These are phyloP conservation scores for Iselma pallidipennis DNA, from an alignment of 2,888 invertebrate species.

Conservation along the genomic window DNA sequence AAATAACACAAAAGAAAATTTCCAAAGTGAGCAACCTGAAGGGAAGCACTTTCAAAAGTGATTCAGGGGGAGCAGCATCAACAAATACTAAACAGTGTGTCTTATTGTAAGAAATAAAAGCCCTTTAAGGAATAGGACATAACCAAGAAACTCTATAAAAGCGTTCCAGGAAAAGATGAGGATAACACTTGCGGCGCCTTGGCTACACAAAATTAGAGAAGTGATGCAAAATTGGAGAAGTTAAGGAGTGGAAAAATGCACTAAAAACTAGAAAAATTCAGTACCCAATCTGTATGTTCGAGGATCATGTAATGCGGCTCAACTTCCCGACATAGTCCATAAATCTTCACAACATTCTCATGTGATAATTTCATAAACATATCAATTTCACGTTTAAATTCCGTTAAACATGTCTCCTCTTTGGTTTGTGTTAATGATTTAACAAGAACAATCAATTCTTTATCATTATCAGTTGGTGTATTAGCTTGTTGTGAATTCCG, in stretches of 20 bases:
- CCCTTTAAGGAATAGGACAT: too few relatives aligned
- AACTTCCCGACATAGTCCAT: constrained; percentile 80
- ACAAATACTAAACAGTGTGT: too few relatives aligned
- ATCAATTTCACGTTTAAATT: constrained; percentile 89
- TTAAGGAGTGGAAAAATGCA: not conserved
- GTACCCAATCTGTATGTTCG: constrained; percentile 93
- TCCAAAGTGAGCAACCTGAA: too few relatives aligned
- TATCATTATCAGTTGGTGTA: constrained; percentile 49
- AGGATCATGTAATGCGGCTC: constrained; percentile 89
- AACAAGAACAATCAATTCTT: constrained; percentile 66
- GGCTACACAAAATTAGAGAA: too few relatives aligned
- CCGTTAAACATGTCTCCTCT: constrained; percentile 76
- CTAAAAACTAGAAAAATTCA: constrained; percentile 32
- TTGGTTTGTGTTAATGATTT: constrained; percentile 77
- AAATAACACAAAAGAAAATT: constrained; percentile 35
- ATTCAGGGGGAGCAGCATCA: too few relatives aligned
- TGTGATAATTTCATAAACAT: constrained; percentile 83
- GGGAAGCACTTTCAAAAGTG: too few relatives aligned
- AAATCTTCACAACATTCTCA: constrained; percentile 75
- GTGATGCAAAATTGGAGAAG: not conserved
- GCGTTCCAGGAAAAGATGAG: too few relatives aligned
- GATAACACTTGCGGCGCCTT: too few relatives aligned
- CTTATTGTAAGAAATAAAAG: too few relatives aligned
- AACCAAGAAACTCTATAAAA: too few relatives aligned
- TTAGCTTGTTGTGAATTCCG: constrained; percentile 42